Evolutionary conservation across 2,113 vertebrate species (phyloP).

Genomic region (Pollachius pollachius): DNA sequence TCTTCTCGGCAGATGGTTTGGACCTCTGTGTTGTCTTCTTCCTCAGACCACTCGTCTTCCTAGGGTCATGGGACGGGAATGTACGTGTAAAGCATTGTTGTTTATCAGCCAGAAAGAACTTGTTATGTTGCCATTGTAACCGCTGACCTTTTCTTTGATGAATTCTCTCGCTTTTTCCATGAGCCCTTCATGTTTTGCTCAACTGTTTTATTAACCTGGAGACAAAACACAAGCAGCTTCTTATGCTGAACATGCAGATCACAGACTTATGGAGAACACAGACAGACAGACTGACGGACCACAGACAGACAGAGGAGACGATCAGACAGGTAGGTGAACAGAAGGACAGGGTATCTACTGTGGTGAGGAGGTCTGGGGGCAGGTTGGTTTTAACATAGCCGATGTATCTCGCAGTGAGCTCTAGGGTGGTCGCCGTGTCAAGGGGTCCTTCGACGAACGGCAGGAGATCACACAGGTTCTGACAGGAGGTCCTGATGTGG

Average conservation of each 20-base stretch:
- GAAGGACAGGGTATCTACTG: neutral
- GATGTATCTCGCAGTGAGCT: slow-evolving; percentile 4
- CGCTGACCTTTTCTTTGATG: slow-evolving; percentile 4
- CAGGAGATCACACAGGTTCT: slow-evolving; percentile 3
- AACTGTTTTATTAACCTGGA: neutral
- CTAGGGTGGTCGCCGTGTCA: neutral
- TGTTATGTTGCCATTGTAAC: no score
- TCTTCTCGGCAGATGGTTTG: slow-evolving; percentile 1
- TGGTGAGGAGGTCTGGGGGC: neutral
- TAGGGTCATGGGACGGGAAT: neutral
- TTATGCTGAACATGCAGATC: neutral
- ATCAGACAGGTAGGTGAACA: no score
- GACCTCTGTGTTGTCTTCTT: neutral
- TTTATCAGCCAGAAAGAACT: no score
- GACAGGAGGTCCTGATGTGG: slow-evolving; percentile 12
- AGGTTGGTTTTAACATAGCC: neutral
- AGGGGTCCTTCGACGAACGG: neutral
- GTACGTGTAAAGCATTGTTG: no score
- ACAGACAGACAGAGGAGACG: no score
- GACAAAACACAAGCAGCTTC: no score
- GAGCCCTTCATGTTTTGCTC: slow-evolving; percentile 2
- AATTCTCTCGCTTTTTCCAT: neutral
- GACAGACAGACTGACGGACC: neutral
- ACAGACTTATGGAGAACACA: neutral
- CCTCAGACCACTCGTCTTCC: neutral